Conservation (phyloP, 2,113 vertebrate genomes). For the Eurystomus gularis region DNA sequence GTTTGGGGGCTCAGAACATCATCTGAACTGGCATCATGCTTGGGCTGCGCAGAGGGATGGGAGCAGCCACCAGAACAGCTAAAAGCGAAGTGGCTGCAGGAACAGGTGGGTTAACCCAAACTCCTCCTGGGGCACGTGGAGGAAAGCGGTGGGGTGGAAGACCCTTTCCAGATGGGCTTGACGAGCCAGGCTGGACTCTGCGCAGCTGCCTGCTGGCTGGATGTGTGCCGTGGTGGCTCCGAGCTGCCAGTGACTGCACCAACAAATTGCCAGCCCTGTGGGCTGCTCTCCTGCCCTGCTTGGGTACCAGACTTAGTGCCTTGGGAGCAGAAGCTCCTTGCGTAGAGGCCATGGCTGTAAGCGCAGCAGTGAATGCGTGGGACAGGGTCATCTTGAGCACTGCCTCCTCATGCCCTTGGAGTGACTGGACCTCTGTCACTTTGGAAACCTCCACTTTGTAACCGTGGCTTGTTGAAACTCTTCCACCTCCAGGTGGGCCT, state of each 20-base stretch:
- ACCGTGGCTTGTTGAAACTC: not conserved
- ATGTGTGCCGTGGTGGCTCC: not conserved
- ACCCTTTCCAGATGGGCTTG: not conserved
- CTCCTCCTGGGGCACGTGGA: rapidly evolving
- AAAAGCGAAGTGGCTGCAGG: not conserved
- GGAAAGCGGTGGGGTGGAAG: rapidly evolving
- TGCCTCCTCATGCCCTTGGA: not conserved
- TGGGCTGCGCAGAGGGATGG: not conserved
- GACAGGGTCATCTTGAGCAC: not conserved
- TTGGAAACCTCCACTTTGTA: not conserved
- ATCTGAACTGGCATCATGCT: not conserved
- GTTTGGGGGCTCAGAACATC: not conserved
- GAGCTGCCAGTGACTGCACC: not conserved
- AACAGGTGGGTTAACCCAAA: not conserved
- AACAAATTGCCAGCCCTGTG: not conserved
- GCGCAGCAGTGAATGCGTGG: rapidly evolving
- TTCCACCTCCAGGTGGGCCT: not conserved
- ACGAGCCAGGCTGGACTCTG: no score
- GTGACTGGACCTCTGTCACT: not conserved
- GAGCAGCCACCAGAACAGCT: not conserved
- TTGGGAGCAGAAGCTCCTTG: not conserved
- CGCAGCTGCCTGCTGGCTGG: rapidly evolving
- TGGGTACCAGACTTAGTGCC: not conserved
- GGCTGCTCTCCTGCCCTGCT: not conserved
- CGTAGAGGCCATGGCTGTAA: rapidly evolving